Conservation (phyloP, 2,113 vertebrate species). For the Parotia lawesii region DNA sequence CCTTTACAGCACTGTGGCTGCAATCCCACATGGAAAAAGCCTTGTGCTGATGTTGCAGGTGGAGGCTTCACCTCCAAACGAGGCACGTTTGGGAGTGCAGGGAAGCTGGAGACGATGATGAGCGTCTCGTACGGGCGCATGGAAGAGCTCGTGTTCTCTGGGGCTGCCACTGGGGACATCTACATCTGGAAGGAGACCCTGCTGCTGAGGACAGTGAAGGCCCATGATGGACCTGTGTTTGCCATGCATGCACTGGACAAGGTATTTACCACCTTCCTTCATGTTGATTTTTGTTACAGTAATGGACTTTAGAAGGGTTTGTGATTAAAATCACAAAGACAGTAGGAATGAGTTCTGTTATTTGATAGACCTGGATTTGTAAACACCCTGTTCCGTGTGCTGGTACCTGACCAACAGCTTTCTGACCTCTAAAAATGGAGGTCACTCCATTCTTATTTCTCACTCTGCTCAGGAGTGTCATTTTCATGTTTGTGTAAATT, state of each 20-base stretch:
- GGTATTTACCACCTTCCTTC: slow-evolving; percentile 62
- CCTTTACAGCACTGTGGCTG: neutral
- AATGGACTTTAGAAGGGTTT: neutral
- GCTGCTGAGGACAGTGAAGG: slow-evolving; percentile 91
- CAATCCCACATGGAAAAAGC: neutral
- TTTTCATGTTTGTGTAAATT: neutral
- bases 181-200: slow-evolving; percentile 93
- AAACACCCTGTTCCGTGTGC: neutral
- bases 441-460: neutral
- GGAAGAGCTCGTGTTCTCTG: slow-evolving; percentile 92
- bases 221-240: slow-evolving; percentile 95
- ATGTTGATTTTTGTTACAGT: neutral
- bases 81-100: slow-evolving; percentile 86
- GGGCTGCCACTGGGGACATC: slow-evolving; percentile 92
- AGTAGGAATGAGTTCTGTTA: neutral
- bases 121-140: slow-evolving; percentile 87
- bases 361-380: neutral
- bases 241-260: slow-evolving; percentile 97
- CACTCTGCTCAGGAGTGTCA: neutral
- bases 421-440: neutral
- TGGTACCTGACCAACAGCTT: neutral
- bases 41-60: slow-evolving; percentile 69
- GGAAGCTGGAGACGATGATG: slow-evolving; percentile 95
- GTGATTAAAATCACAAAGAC: neutral
- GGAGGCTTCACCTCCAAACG: slow-evolving; percentile 91